Base-by-base conservation (phyloP, 2,888 invertebrate genomes). In the Corbicula japonica region DNA sequence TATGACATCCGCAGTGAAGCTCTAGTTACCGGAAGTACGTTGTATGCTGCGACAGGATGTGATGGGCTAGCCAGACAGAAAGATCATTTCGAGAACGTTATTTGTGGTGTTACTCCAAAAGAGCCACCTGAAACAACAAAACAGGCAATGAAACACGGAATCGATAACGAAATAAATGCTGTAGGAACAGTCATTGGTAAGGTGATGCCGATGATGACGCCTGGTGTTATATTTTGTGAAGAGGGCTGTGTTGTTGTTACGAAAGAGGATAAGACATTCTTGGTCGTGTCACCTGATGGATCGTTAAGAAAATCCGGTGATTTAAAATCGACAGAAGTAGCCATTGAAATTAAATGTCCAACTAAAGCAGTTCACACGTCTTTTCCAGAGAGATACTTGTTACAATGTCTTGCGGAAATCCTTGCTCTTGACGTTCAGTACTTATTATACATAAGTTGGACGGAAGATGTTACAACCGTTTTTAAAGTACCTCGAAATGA, bases 221-320 rank as follows among this genome's bases (percentile, higher is more conserved):
- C 84, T 12, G 60, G 54, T 2, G 15, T 66, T n/a, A 35, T 6
- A 1, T 76, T 63, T 28, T 46, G 30, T 38, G 84, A 84, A 68
- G 78, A 80, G 26, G 80, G 78, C 0, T 80, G 74, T 58, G n/a
- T 54, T 34, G 28, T 15, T 1, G 21, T 79, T 10, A 12, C 21
- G 23, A 35, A 41, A 34, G 34, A 61, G 26, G 32, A 35, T 3
- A 26, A 23, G 5, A n/a, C 44, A 28, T 76, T 75, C 26, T 54
- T 84, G 70, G 60, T 84, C 2, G 75, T 84, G 0, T 79, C 79
- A 6, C 81, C 79, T 21, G 84, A 81, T 72, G 84, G 79, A 1
- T 70, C 65, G 34, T 18, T 84, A 26, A 38, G 74, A 48, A 18
- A 12, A 32, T 28, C 52, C 30, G 8, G 15, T 23, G n/a, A 23